Base-by-base conservation (phyloP, 2,797 vertebrate genomes). In the Aeoliscus strigatus region DNA sequence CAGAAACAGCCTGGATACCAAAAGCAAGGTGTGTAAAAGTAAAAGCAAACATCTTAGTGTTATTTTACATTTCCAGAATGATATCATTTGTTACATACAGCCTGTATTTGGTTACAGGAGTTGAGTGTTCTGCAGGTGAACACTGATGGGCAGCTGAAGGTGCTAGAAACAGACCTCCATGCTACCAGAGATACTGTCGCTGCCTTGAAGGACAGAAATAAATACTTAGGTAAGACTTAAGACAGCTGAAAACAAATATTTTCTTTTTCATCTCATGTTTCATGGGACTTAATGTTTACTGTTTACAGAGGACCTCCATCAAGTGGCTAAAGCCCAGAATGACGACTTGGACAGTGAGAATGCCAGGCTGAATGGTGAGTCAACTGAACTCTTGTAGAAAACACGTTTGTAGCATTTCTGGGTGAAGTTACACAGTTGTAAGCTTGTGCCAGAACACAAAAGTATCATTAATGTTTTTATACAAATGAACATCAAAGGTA, bases 1-100 rank as follows among this genome's bases (percentile, higher is more conserved):
- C 29, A 90, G 87, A 70, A 93, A 89, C 63, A 87, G 80, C 66
- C 78, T 92, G 57, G 91, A 94, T 81, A 47, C 70, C 2, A 96
- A 93, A 73, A 90, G 90, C 44, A 91, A 87, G 88, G 95, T 94
- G 60, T 7, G 9, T 8, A 6, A 21, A 21, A 21, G n/a, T n/a
- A n/a, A n/a, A n/a, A n/a, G n/a, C n/a, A n/a, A n/a, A n/a, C n/a
- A n/a, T n/a, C n/a, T n/a, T n/a, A n/a, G n/a, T n/a, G n/a, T n/a
- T n/a, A n/a, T n/a, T n/a, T n/a, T n/a, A n/a, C n/a, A n/a, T n/a
- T n/a, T n/a, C n/a, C n/a, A n/a, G n/a, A n/a, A n/a, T n/a, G n/a
- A n/a, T n/a, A n/a, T n/a, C n/a, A n/a, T n/a, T n/a, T n/a, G 11
- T 10, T 2, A 13, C 21, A 8, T 5, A 14, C 4, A 9, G 1